phyloP scores from a whole-genome alignment of 2,888 invertebrate genomes.

The Altica lythri region DNA sequence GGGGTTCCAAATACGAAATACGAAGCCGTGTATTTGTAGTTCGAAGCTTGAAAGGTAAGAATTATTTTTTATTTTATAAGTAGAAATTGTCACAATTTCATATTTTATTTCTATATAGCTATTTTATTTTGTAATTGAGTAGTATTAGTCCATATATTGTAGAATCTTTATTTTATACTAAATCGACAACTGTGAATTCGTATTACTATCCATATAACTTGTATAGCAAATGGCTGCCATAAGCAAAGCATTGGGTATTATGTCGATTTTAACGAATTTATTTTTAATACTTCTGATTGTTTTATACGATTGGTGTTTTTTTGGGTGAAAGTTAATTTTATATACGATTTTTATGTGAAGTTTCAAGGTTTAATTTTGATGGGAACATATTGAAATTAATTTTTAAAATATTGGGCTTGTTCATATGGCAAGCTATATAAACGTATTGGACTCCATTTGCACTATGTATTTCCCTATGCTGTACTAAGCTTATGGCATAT shows the following conservation, averaged over 20 bases:
- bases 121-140: conserved; percentile 48
- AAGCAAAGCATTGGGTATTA: conserved; percentile 58
- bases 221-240: conserved; percentile 62
- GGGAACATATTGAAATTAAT: conserved; percentile 37
- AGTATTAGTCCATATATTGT: conserved; percentile 41
- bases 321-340: conserved; percentile 43
- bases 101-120: conserved; percentile 51
- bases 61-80: conserved; percentile 62
- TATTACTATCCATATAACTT: conserved; percentile 56
- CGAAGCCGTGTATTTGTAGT: conserved; percentile 65
- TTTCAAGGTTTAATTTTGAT: conserved; percentile 30
- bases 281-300: conserved; percentile 30
- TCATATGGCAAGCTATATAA: conserved; percentile 56
- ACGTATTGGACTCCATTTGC: conserved; percentile 59
- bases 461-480: conserved; percentile 54
- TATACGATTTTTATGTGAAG: conserved; percentile 47
- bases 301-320: conserved; percentile 43
- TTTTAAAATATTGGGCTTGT: conserved; percentile 52
- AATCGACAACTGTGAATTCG: conserved; percentile 37
- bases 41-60: conserved; percentile 65
- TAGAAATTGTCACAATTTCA: conserved; percentile 60
- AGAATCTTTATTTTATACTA: conserved; percentile 38
- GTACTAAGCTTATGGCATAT: conserved; percentile 49
- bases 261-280: conserved; percentile 37
- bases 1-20: conserved; percentile 67